phyloP scores from a whole-genome alignment of 2,888 invertebrate species.

The Parasteatoda lunata region DNA sequence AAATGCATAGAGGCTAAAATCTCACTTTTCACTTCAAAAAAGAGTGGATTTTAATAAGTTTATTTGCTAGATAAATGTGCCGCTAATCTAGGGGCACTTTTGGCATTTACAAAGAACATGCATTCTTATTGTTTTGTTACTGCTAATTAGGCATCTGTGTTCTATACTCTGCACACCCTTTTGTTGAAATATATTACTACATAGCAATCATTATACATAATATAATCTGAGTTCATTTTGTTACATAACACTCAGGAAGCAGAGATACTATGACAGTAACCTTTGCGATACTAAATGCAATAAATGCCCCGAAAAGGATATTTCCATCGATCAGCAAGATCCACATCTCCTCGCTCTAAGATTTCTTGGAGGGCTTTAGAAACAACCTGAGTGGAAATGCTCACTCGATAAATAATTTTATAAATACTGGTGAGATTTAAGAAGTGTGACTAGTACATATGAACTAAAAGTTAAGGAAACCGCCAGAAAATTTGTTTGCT shows the following conservation, averaged over 20 bases:
- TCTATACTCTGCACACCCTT: background rate
- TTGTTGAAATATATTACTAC: background rate
- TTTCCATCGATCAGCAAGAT: slow-evolving; percentile 5
- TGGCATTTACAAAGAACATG: slow-evolving; percentile 63
- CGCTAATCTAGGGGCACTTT: slow-evolving; percentile 67
- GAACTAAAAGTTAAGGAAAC: slow-evolving; percentile 69
- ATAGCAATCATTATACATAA: slow-evolving; percentile 16
- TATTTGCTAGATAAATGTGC: slow-evolving; percentile 68
- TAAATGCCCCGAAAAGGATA: slow-evolving; percentile 47
- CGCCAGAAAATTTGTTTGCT: slow-evolving; percentile 88
- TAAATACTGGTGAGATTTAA: slow-evolving; percentile 21
- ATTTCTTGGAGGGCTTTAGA: slow-evolving; percentile 39
- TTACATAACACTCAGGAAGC: slow-evolving; percentile 60
- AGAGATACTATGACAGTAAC: slow-evolving; percentile 62
- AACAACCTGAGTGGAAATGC: slow-evolving; percentile 41
- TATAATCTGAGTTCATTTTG: slow-evolving; percentile 25
- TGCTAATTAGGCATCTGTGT: slow-evolving; percentile 46
- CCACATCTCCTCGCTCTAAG: background rate
- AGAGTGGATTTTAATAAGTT: slow-evolving; percentile 59
- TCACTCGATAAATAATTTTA: slow-evolving; percentile 1
- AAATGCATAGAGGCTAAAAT: slow-evolving; percentile 66
- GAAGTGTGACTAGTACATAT: slow-evolving; percentile 11
- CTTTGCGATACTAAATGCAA: slow-evolving; percentile 60
- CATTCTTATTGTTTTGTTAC: slow-evolving; percentile 60
- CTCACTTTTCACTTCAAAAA: slow-evolving; percentile 59